phyloP scores from a whole-genome alignment of 2,113 vertebrate genomes.

The Pollachius pollachius region DNA sequence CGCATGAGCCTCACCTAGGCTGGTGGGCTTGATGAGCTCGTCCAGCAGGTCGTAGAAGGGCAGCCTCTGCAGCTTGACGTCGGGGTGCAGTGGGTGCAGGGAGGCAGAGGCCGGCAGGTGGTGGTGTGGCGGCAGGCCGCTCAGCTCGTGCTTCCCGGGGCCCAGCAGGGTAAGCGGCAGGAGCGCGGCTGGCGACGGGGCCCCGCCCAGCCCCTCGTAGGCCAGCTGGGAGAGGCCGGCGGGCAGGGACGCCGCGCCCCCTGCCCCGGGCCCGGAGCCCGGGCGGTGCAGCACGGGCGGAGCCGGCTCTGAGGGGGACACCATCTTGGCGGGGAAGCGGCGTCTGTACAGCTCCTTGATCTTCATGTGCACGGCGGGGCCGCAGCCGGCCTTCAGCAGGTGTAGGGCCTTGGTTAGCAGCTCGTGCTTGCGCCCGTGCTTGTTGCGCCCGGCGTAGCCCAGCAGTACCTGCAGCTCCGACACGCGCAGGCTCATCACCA shows the following conservation, averaged over 20 bases:
- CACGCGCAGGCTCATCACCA: slow-evolving; percentile 99
- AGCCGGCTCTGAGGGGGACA: slow-evolving; percentile 88
- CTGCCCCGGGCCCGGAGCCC: slow-evolving; percentile 54
- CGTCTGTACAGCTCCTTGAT: slow-evolving; percentile 98
- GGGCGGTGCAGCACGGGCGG: slow-evolving; percentile 86
- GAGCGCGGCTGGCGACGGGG: slow-evolving; percentile 82
- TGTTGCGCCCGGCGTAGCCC: slow-evolving; percentile 98
- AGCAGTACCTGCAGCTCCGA: slow-evolving; percentile 98
- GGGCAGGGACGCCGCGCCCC: slow-evolving; percentile 77
- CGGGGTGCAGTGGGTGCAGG: slow-evolving; percentile 95
- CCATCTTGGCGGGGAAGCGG: slow-evolving; percentile 95
- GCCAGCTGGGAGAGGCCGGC: slow-evolving; percentile 86
- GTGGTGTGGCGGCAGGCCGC: slow-evolving; percentile 84
- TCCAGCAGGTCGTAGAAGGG: slow-evolving; percentile 98
- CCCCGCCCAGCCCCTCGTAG: slow-evolving; percentile 87
- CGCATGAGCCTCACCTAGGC: slow-evolving; percentile 82
- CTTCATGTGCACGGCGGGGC: slow-evolving; percentile 97
- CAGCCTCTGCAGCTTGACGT: slow-evolving; percentile 96
- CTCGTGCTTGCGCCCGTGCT: slow-evolving; percentile 99
- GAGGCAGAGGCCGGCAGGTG: slow-evolving; percentile 85
- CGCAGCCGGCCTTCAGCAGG: slow-evolving; percentile 95
- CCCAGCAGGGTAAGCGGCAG: slow-evolving; percentile 93
- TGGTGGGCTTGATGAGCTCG: slow-evolving; percentile 97
- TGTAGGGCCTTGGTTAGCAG: slow-evolving; percentile 96
- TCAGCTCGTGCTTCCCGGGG: slow-evolving; percentile 93